A percentile compares a stretch with the other conserved stretches of the same genome.
phyloP scores from a whole-genome alignment of 2,113 vertebrate species.

The Micromys minutus region DNA sequence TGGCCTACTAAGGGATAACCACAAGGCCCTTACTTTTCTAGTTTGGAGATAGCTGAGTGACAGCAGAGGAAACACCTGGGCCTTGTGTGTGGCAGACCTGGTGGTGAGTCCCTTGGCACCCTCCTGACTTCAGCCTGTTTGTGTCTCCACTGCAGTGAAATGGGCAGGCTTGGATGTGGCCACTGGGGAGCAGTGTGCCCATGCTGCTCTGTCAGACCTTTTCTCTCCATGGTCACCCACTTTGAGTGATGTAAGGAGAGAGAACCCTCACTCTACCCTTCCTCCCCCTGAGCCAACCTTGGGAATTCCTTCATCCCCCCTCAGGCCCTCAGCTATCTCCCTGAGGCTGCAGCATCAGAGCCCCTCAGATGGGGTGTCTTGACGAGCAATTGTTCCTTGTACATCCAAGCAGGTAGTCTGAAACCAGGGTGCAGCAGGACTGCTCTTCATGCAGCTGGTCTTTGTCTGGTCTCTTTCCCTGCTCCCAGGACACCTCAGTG shows the following conservation, averaged over 20 bases:
- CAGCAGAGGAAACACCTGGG: background rate
- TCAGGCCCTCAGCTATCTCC: fast-evolving
- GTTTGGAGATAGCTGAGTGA: background rate
- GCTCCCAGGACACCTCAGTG: background rate
- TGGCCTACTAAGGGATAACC: too few species aligned
- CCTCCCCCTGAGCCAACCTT: fast-evolving
- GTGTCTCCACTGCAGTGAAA: too few species aligned
- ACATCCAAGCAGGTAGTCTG: fast-evolving
- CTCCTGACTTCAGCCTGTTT: too few species aligned
- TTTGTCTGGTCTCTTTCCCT: fast-evolving
- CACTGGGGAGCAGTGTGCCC: background rate
- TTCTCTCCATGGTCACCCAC: background rate
- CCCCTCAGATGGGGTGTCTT: too few species aligned
- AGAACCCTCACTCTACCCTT: background rate
- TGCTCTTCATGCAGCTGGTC: background rate
- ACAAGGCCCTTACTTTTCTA: fast-evolving
- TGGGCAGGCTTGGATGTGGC: fast-evolving
- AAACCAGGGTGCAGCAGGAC: background rate
- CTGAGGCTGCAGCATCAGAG: background rate
- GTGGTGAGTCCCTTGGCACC: fast-evolving
- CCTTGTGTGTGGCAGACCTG: background rate
- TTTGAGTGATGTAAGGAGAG: background rate
- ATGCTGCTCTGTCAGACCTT: too few species aligned
- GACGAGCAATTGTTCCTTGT: background rate
- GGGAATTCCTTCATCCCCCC: background rate